These are phyloP conservation scores for Temnothorax unifasciatus DNA, from an alignment of 2,888 invertebrate species.

Conservation along the genomic window DNA sequence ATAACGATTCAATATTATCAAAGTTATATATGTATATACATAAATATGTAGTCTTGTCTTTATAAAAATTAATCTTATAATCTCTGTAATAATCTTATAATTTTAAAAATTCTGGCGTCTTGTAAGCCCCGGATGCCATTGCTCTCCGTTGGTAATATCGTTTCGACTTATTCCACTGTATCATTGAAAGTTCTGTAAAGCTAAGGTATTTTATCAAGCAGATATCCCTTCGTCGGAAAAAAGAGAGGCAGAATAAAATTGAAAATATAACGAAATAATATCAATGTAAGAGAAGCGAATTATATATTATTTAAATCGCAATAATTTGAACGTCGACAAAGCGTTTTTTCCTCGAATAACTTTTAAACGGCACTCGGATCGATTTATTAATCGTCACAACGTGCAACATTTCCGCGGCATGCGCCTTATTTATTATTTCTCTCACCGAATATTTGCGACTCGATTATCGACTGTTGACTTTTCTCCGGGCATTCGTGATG, in stretches of 20 bases:
- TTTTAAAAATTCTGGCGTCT: not conserved
- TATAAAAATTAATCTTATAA: not conserved
- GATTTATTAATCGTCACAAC: constrained; percentile 30
- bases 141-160: not conserved
- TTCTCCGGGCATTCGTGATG: constrained; percentile 39
- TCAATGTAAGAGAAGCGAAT: not conserved
- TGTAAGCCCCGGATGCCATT: not conserved
- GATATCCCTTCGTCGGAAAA: not conserved
- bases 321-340: not conserved
- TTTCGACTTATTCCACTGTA: constrained; percentile 1
- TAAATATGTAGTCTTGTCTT: not conserved
- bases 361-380: constrained; percentile 14
- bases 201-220: not conserved
- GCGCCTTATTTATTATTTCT: constrained; percentile 40
- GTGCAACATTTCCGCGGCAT: constrained; percentile 24
- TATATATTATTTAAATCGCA: constrained; percentile 12
- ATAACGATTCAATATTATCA: not conserved
- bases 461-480: constrained; percentile 51
- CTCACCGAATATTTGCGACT: constrained; percentile 43
- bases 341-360: not conserved
- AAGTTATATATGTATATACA: not conserved
- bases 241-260: not conserved
- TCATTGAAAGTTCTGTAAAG: not conserved
- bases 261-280: not conserved
- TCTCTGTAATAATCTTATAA: not conserved